These are phyloP conservation scores for Bothrops jararaca DNA, from an alignment of 2,113 vertebrate genomes.

Conservation along the genomic window DNA sequence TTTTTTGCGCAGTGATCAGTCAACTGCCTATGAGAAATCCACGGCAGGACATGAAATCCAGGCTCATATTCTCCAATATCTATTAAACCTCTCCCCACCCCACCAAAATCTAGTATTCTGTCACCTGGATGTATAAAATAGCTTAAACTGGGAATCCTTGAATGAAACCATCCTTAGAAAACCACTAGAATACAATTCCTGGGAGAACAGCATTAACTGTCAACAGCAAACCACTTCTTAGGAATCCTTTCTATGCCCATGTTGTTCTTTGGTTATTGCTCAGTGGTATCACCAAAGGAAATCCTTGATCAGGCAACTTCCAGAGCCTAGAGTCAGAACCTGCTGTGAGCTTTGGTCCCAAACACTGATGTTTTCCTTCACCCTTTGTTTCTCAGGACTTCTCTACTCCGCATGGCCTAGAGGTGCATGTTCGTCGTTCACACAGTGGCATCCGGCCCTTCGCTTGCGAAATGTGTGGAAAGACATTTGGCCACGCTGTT, in stretches of 20 bases:
- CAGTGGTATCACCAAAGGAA: background rate
- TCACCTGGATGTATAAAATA: background rate
- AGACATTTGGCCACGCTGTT: slow-evolving; percentile 96
- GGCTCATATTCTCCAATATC: background rate
- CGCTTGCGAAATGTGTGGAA: slow-evolving; percentile 94
- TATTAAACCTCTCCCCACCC: background rate
- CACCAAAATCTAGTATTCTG: background rate
- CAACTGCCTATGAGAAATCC: background rate
- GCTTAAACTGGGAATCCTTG: background rate
- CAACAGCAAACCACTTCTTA: background rate
- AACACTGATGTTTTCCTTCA: slow-evolving; percentile 5
- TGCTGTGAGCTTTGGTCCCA: background rate
- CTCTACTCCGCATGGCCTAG: slow-evolving; percentile 94
- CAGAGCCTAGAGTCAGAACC: background rate
- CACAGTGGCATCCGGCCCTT: slow-evolving; percentile 96
- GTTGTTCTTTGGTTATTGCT: background rate
- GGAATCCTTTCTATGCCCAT: background rate
- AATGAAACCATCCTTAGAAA: background rate
- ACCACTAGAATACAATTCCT: background rate
- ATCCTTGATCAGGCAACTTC: background rate
- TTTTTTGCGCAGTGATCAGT: background rate
- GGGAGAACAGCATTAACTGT: background rate
- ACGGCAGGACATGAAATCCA: background rate
- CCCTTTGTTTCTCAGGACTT: slow-evolving; percentile 79
- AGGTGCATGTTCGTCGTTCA: slow-evolving; percentile 95